Evolutionary conservation across 37 sponge, comb jelly and placozoan species (phyloP).

Genomic region (Beroe ovata): DNA sequence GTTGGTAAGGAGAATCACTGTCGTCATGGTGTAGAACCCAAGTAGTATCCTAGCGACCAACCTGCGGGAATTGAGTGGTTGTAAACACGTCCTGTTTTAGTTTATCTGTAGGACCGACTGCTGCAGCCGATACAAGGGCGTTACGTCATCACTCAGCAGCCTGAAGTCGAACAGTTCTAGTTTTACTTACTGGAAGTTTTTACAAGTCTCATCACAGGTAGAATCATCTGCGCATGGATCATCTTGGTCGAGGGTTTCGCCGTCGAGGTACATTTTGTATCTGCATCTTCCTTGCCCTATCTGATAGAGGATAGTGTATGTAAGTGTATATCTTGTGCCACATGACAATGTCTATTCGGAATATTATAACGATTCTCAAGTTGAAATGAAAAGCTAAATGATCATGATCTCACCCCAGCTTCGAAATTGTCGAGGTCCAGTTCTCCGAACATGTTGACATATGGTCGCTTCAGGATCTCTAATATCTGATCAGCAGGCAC

Average conservation of each 20-base stretch:
- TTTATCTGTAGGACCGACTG: no score
- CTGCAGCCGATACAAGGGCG: no score
- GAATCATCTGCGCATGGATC: not conserved
- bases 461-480: constrained; percentile 36
- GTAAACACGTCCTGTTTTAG: no score
- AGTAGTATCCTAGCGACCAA: constrained; percentile 5
- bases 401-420: constrained; percentile 44
- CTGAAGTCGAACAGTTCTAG: no score
- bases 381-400: no score
- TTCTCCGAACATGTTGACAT: constrained; percentile 61
- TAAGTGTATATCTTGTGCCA: no score
- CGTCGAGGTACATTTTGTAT: not conserved
- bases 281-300: not conserved
- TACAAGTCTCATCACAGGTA: not conserved
- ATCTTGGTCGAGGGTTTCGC: not conserved
- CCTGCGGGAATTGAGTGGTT: no score
- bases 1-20: constrained; percentile 54
- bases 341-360: no score
- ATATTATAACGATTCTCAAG: no score
- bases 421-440: constrained; percentile 48
- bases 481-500: not conserved
- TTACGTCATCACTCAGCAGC: no score
- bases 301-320: no score
- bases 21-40: constrained; percentile 30
- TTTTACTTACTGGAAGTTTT: constrained; percentile 3